A percentile compares a stretch with the other conserved stretches of the same genome.
Conservation (phyloP, 2,113 vertebrate genomes). For the Bettongia penicillata region DNA sequence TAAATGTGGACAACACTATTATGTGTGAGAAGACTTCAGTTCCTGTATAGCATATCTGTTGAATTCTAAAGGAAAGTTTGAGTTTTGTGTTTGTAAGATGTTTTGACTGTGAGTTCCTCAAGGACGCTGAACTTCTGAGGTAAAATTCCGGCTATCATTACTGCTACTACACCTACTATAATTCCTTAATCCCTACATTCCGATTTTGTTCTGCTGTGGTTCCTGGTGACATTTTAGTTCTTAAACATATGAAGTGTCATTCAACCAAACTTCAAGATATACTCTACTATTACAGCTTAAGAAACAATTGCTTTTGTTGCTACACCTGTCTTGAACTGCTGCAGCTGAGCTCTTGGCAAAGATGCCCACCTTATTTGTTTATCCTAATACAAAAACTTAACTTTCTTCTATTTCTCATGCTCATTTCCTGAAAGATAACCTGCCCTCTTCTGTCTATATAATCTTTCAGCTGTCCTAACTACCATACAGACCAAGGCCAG, state of each 20-base stretch:
- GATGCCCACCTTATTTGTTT: background rate
- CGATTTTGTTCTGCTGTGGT: background rate
- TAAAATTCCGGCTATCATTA: background rate
- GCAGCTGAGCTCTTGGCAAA: background rate
- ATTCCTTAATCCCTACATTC: background rate
- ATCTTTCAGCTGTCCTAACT: background rate
- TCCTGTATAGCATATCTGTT: background rate
- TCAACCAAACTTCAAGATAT: background rate
- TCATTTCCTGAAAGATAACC: background rate
- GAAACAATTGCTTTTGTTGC: background rate
- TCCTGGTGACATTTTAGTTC: background rate
- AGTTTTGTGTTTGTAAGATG: background rate
- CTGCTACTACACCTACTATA: background rate
- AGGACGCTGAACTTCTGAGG: background rate
- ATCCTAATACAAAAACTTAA: background rate
- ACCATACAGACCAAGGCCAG: background rate
- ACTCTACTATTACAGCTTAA: background rate
- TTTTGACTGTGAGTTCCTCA: background rate
- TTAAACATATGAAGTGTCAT: background rate
- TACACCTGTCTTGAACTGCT: background rate
- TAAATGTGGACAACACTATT: background rate
- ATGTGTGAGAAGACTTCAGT: background rate
- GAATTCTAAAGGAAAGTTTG: background rate
- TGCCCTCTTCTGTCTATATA: background rate
- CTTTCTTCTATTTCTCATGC: background rate